Evolutionary conservation across 2,888 invertebrate genomes (phyloP), one percentile per base, ranked within the genome.

Genomic region (Metacarcinus magister): DNA sequence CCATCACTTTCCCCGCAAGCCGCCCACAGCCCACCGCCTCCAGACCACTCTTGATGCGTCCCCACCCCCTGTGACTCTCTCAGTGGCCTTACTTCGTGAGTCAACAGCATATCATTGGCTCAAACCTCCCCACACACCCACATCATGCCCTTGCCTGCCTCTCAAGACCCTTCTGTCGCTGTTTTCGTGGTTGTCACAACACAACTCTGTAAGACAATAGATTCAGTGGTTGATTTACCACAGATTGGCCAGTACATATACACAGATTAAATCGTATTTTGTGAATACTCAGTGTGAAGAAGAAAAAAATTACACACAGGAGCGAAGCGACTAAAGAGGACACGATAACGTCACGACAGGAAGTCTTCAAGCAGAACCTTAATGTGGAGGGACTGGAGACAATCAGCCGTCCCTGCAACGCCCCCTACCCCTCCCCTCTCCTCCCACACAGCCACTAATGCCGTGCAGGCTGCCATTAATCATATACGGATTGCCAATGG

Each of bases 361-460:
- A 87, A 87, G 87, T 87, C 87, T 87, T 87, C 87, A 39, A 87
- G 87, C 87, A 39, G 13, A 16, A 39, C 87, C 87, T 39, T 39
- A 87, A 87, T 87, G 87, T 87, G 87, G 32, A 87, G 39, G 39
- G 87, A 39, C 13, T 39, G 87, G 32, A 87, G 87, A 16, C 87
- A 87, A 87, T 87, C 87, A 87, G 87, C 16, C 87, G 39, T n/a
- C 87, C 87, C 87, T 8, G 32, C 32, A 28, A 8, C 87, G 13
- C 87, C 13, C 28, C n/a, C 75, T n/a, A 0, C 28, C 19, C 28
- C 16, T 4, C 87, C 32, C 23, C 13, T 13, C 16, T 16, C 13
- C 87, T 39, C 32, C 87, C 32, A 3, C 32, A 32, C 87, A 32
- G 13, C 87, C 39, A 87, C 10, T 87, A 87, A 13, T n/a, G 87